Conservation (phyloP, 2,888 invertebrate genomes). For the Melieria picta region DNA sequence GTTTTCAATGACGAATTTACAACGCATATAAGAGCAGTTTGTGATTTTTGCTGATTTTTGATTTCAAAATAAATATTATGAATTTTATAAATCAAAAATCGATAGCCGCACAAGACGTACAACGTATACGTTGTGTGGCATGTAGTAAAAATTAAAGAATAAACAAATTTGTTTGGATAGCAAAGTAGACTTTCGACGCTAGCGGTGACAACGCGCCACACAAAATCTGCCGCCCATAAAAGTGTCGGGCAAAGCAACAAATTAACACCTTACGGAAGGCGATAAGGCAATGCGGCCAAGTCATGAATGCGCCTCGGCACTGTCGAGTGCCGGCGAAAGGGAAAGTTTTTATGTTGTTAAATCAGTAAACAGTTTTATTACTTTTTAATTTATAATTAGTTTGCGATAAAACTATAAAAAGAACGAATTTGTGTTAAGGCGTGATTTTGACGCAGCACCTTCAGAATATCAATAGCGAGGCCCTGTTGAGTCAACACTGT, state of each 20-base stretch:
- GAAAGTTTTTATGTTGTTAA: background rate
- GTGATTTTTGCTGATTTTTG: too few species aligned
- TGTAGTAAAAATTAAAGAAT: too few species aligned
- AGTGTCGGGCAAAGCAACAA: slow-evolving; percentile 23
- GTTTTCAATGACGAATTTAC: too few species aligned
- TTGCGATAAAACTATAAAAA: background rate
- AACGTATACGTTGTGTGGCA: too few species aligned
- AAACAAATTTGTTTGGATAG: too few species aligned
- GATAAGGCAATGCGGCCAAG: slow-evolving; percentile 13
- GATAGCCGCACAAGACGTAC: too few species aligned
- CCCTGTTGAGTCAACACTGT: too few species aligned
- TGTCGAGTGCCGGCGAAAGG: background rate
- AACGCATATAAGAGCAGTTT: too few species aligned
- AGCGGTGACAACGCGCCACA: slow-evolving; percentile 6
- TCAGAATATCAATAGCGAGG: too few species aligned
- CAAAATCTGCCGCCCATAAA: slow-evolving; percentile 14
- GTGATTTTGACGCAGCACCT: too few species aligned
- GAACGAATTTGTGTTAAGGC: background rate
- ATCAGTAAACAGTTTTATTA: slow-evolving; percentile 9
- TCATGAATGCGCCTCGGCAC: background rate
- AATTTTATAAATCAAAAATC: too few species aligned
- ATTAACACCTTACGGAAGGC: slow-evolving; percentile 21
- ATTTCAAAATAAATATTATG: too few species aligned
- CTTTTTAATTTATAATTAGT: slow-evolving; percentile 15
- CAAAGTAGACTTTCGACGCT: background rate